These are phyloP conservation scores for Subacronicta megacephala DNA, from an alignment of 2,888 invertebrate species.

Conservation along the genomic window DNA sequence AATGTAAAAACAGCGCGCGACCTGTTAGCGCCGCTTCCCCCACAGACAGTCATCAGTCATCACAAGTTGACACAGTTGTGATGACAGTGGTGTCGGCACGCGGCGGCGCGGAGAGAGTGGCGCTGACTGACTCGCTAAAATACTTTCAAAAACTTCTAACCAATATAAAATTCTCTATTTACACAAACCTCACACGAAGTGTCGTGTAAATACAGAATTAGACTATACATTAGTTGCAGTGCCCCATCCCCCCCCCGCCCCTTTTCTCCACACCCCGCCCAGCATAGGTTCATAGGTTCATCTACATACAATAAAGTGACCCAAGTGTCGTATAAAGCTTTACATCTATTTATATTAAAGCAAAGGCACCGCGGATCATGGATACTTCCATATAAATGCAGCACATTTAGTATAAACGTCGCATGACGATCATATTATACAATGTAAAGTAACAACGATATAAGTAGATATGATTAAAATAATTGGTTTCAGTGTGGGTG, in stretches of 20 bases:
- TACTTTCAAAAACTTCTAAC: slow-evolving; percentile 72
- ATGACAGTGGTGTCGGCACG: too few relatives aligned
- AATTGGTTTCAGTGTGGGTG: background rate
- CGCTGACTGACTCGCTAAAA: slow-evolving; percentile 59
- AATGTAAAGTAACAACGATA: slow-evolving; percentile 32
- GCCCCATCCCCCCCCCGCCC: slow-evolving; percentile 4
- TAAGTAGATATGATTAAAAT: slow-evolving; percentile 5
- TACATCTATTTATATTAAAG: slow-evolving; percentile 48
- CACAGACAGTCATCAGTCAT: too few relatives aligned
- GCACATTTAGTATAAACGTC: slow-evolving; percentile 22
- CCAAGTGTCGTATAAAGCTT: slow-evolving; percentile 19
- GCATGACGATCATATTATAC: slow-evolving; percentile 7
- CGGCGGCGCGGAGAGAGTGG: slow-evolving; percentile 9
- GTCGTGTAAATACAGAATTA: slow-evolving; percentile 20
- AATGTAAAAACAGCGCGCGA: slow-evolving; percentile 75
- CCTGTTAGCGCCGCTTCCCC: too few relatives aligned
- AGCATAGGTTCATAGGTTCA: background rate
- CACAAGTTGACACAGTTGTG: too few relatives aligned
- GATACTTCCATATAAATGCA: slow-evolving; percentile 53
- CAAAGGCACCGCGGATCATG: slow-evolving; percentile 66
- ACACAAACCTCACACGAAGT: slow-evolving; percentile 64
- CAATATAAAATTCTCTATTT: slow-evolving; percentile 80
- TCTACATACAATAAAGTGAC: background rate
- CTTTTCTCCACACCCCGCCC: background rate
- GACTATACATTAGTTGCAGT: slow-evolving; percentile 22